Evolutionary conservation across 2,113 vertebrate genomes (phyloP).

Genomic region (Phalacrocorax brasilianus): DNA sequence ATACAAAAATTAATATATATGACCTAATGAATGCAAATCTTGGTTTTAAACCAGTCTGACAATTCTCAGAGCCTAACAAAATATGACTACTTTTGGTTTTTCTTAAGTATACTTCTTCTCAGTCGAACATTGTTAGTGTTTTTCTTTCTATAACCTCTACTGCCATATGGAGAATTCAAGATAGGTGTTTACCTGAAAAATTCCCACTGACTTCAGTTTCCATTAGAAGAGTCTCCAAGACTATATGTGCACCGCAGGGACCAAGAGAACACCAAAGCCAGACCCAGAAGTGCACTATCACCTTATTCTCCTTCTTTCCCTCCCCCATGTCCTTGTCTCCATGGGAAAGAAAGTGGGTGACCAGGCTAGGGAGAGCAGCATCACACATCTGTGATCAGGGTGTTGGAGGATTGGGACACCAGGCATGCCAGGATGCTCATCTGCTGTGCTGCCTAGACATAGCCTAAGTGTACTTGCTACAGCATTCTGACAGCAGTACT

Average conservation of each 20-base stretch:
- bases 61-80: background rate
- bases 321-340: background rate
- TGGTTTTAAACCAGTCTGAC: background rate
- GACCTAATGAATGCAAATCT: background rate
- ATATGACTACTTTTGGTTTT: background rate
- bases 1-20: background rate
- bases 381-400: background rate
- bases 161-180: accelerated
- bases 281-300: background rate
- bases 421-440: background rate
- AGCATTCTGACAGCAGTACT: background rate
- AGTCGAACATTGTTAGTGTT: background rate
- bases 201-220: background rate
- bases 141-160: background rate
- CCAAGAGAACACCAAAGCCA: background rate
- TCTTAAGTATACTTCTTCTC: background rate
- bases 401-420: accelerated
- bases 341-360: background rate
- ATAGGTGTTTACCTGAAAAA: background rate
- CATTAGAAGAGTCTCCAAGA: background rate
- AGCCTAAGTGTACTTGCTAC: background rate
- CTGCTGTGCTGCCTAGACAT: background rate
- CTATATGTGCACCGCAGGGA: background rate
- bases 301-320: background rate
- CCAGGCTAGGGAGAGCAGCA: background rate